These are phyloP conservation scores for Carcinoscorpius rotundicauda DNA, from an alignment of 1,140 invertebrate species.

Conservation along the genomic window DNA sequence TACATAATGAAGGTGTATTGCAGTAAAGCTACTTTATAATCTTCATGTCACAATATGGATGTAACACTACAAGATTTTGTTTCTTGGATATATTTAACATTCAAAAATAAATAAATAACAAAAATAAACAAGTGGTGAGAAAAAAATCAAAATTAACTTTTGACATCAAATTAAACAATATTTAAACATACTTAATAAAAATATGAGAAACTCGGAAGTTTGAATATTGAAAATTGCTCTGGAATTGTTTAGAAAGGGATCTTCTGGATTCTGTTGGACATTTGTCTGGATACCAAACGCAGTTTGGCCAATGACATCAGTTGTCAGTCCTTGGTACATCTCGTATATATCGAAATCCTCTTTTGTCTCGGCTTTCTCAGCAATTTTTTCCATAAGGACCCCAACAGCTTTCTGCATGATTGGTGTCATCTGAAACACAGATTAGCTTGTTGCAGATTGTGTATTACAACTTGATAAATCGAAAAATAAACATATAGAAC, in stretches of 20 bases:
- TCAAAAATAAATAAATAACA: too few species aligned
- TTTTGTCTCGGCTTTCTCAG: conserved; percentile 8
- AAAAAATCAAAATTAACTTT: too few species aligned
- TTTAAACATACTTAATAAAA: conserved; percentile 9
- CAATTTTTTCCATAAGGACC: conserved; percentile 24
- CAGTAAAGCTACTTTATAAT: too few species aligned
- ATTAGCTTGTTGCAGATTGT: background rate
- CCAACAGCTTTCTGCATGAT: conserved; percentile 30
- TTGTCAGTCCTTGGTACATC: conserved; percentile 35
- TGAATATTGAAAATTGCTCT: conserved; percentile 15
- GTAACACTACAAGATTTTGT: too few species aligned
- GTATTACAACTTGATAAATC: too few species aligned
- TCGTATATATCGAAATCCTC: conserved; percentile 28
- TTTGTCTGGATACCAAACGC: conserved; percentile 33
- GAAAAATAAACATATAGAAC: too few species aligned
- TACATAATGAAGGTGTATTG: too few species aligned
- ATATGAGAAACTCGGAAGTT: background rate
- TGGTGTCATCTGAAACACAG: conserved; percentile 25
- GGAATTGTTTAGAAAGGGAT: conserved; percentile 14
- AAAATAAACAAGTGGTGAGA: too few species aligned
- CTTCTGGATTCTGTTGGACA: conserved; percentile 10
- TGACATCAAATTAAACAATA: background rate
- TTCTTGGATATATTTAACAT: too few species aligned
- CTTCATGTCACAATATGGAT: too few species aligned
- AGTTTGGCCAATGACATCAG: conserved; percentile 40